A percentile compares a stretch with the other conserved stretches of the same genome.
Conservation (phyloP, 2,113 vertebrate species). For the Datnioides undecimradiatus region DNA sequence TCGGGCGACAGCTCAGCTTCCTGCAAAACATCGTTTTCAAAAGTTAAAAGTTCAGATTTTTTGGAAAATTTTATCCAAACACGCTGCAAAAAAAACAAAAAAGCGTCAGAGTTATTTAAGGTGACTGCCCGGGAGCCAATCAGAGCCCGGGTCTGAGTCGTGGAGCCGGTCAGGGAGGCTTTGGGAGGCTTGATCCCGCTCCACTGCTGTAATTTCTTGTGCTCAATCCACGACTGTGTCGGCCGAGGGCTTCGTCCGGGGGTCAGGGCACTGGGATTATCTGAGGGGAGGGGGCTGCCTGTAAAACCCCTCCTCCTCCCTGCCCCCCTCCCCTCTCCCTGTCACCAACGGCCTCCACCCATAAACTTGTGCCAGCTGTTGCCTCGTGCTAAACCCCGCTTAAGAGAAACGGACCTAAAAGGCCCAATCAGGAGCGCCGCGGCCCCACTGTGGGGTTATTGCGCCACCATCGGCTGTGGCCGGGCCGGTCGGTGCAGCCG, state of each 20-base stretch:
- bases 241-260: constrained; percentile 52
- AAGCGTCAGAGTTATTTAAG: neutral
- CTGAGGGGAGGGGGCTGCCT: constrained; percentile 7
- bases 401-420: constrained; percentile 78
- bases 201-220: constrained; percentile 57
- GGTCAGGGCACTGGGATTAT: constrained; percentile 76
- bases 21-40: too few species aligned
- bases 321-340: neutral
- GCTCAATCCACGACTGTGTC: constrained; percentile 58
- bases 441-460: constrained; percentile 50
- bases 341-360: constrained; percentile 57
- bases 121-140: neutral
- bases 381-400: constrained; percentile 75
- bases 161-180: neutral
- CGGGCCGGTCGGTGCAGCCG: too few species aligned
- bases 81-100: too few species aligned
- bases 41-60: too few species aligned
- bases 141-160: neutral
- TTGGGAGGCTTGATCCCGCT: constrained; percentile 52
- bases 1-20: too few species aligned
- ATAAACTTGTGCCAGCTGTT: constrained; percentile 82
- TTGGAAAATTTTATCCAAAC: too few species aligned
- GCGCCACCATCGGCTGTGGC: constrained; percentile 66
- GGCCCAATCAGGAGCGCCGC: constrained; percentile 58
- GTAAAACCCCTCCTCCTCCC: too few species aligned